These are phyloP conservation scores for Lydus trimaculatus DNA, from an alignment of 2,888 invertebrate species.

Conservation along the genomic window DNA sequence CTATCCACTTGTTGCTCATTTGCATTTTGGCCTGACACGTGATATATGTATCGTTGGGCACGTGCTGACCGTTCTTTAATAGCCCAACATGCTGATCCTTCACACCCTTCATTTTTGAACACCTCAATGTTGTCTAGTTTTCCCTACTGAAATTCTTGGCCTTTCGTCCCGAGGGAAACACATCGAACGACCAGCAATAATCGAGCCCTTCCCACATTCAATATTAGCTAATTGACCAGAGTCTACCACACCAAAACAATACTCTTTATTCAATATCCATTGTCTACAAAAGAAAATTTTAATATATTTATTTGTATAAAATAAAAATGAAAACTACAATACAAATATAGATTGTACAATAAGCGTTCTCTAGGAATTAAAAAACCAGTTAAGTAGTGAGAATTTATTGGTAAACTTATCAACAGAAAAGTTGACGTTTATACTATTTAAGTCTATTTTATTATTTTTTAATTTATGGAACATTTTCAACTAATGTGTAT, in stretches of 20 bases:
- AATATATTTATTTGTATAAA: neutral
- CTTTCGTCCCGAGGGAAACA: neutral
- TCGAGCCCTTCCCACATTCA: neutral
- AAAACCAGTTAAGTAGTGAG: too few species aligned
- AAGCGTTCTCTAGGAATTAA: too few species aligned
- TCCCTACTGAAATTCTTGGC: neutral
- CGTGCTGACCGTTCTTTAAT: slow-evolving; percentile 49
- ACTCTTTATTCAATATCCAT: neutral
- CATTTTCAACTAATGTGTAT: neutral
- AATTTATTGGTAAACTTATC: neutral
- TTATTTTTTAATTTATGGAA: too few species aligned
- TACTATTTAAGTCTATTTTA: neutral
- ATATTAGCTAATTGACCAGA: neutral
- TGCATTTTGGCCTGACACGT: slow-evolving; percentile 56
- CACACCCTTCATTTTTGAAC: neutral
- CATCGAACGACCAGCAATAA: neutral
- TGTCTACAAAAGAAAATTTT: neutral
- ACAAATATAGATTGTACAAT: too few species aligned
- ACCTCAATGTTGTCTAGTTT: neutral
- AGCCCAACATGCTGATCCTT: slow-evolving; percentile 10
- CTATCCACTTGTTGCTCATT: slow-evolving; percentile 57
- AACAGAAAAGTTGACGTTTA: neutral
- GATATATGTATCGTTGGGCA: slow-evolving; percentile 56
- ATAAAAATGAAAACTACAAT: too few species aligned
- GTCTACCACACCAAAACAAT: neutral